Evolutionary conservation across 2,797 vertebrate species (phyloP), one percentile per base, ranked within the genome.

Genomic region (Tapera naevia): DNA sequence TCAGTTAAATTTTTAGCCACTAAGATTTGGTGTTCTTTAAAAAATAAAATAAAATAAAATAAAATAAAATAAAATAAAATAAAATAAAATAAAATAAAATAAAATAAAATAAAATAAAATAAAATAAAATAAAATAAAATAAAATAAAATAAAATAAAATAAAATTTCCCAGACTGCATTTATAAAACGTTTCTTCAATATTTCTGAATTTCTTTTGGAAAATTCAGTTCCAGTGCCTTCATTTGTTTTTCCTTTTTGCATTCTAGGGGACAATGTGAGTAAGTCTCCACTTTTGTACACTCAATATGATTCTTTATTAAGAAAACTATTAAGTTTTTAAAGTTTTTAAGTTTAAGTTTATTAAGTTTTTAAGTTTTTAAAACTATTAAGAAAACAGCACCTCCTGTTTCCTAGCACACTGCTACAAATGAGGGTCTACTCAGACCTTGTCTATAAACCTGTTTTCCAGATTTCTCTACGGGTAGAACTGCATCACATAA

Each of bases 51-150:
- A 12, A 7, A 24, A 32, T 58, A 53, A 32, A 46, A 51, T 9
- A 3, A 3, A 11, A 3, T 18, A 85, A 74, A 14, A 0, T n/a
- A 86, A 74, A 13, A n/a, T n/a, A 0, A 30, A 39, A 28, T 74
- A 66, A 11, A 7, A n/a, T n/a, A n/a, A n/a, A n/a, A 51, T 9
- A 3, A 3, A 11, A 3, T 18, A 85, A 74, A 14, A 0, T n/a
- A 86, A 74, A 13, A n/a, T n/a, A 0, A 30, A 39, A 28, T 74
- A 66, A 11, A 7, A n/a, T n/a, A n/a, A n/a, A 35, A 35, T n/a
- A n/a, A n/a, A n/a, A 10, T 35, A 35, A 17, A 43, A 43, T 13
- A 46, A n/a, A 46, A 51, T 9, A 3, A 3, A 11, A 3, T 18
- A 85, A 74, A 14, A 0, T n/a, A 86, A 74, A 13, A n/a, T n/a